These are phyloP conservation scores for Ischnura elegans DNA, from an alignment of 2,888 invertebrate genomes.

Conservation along the genomic window DNA sequence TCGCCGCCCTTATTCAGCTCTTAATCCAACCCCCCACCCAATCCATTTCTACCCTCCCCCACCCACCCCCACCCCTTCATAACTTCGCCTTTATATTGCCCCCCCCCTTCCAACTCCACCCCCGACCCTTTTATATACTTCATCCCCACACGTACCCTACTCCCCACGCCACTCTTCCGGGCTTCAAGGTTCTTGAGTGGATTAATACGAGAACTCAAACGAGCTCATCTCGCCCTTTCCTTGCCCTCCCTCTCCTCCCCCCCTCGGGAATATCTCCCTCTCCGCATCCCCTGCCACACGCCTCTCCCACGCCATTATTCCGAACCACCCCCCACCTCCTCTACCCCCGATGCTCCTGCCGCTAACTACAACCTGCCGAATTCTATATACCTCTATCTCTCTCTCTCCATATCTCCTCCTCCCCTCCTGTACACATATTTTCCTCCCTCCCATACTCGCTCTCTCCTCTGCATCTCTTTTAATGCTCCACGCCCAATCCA, in stretches of 20 bases:
- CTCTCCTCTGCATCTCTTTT: background rate
- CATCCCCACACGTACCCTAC: background rate
- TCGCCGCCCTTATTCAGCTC: conserved; percentile 63
- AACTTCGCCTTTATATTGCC: conserved; percentile 54
- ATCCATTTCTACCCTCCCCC: background rate
- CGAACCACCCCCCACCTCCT: background rate
- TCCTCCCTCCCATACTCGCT: background rate
- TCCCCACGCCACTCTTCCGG: conserved; percentile 1
- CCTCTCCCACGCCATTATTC: conserved; percentile 21
- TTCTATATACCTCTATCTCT: background rate
- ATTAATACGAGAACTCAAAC: conserved; percentile 62
- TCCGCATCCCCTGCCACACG: background rate
- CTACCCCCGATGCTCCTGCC: background rate
- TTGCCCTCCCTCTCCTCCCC: background rate
- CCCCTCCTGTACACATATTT: too few relatives aligned
- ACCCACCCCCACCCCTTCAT: background rate
- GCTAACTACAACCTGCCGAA: background rate
- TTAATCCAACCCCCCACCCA: conserved; percentile 30
- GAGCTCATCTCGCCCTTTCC: conserved; percentile 45
- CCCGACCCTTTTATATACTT: background rate
- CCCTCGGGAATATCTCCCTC: background rate
- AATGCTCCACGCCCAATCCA: conserved; percentile 42
- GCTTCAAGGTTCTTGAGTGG: conserved; percentile 63
- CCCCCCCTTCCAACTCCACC: background rate
- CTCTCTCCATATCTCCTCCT: background rate